Conservation (phyloP, 2,888 invertebrate species). For the Calephelis perditalis region DNA sequence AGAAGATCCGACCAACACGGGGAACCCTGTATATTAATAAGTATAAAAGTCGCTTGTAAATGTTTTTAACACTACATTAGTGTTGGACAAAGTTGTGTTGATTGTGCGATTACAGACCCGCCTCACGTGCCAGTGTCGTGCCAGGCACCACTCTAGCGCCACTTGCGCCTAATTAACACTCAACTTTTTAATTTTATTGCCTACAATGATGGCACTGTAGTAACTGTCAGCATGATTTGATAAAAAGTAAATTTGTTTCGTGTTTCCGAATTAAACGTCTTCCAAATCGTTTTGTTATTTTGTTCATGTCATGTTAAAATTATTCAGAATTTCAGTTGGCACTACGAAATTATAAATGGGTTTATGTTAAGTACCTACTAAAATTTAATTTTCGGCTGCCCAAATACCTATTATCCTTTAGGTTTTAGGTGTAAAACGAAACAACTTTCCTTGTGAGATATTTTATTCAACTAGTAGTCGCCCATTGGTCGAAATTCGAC, state of each 20-base stretch:
- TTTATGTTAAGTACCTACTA: not conserved
- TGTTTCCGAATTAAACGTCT: not conserved
- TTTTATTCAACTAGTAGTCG: too few relatives aligned
- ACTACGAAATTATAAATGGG: not conserved
- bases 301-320: constrained; percentile 2
- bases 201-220: constrained; percentile 21
- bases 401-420: too few relatives aligned
- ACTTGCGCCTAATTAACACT: constrained; percentile 45
- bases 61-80: constrained; percentile 27
- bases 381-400: too few relatives aligned
- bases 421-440: too few relatives aligned
- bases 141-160: constrained; percentile 45
- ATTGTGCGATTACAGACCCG: constrained; percentile 47
- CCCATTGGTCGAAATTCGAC: too few relatives aligned
- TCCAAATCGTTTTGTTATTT: not conserved
- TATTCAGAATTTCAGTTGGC: not conserved
- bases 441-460: too few relatives aligned
- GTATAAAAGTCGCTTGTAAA: constrained; percentile 18
- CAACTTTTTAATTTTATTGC: constrained; percentile 37
- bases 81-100: constrained; percentile 53
- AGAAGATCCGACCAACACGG: too few relatives aligned
- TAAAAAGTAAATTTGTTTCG: constrained; percentile 8
- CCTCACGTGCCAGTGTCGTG: constrained; percentile 40
- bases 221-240: constrained; percentile 15
- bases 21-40: too few relatives aligned